These are phyloP conservation scores for Marasmarcha lunaedactyla DNA, from an alignment of 2,888 invertebrate species.

Conservation along the genomic window DNA sequence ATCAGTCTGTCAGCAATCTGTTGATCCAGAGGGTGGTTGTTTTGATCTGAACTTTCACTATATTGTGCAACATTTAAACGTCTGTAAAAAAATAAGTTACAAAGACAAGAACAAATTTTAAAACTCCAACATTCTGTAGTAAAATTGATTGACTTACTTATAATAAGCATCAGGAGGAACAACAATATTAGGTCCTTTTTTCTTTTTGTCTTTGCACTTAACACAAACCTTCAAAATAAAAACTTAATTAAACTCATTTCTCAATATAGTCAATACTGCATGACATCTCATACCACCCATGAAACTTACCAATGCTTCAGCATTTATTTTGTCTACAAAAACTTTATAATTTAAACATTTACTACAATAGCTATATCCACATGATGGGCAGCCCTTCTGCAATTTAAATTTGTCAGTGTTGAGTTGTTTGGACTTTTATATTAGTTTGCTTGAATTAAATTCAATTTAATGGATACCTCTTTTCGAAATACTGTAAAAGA, in stretches of 20 bases:
- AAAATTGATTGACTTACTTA: no score
- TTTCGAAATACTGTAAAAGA: constrained; percentile 78
- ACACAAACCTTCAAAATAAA: constrained; percentile 41
- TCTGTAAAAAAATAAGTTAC: no score
- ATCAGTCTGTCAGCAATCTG: constrained; percentile 53
- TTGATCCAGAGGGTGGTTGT: constrained; percentile 11
- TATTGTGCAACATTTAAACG: constrained; percentile 21
- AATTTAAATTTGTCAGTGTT: constrained; percentile 21
- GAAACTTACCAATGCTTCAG: constrained; percentile 75
- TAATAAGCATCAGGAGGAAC: constrained; percentile 69
- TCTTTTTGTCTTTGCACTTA: constrained; percentile 35
- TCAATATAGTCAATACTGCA: no score
- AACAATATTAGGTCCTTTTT: constrained; percentile 20
- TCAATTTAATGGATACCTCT: constrained; percentile 66
- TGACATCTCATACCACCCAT: no score
- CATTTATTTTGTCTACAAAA: constrained; percentile 72
- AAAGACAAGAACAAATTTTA: no score
- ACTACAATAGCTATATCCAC: constrained; percentile 86
- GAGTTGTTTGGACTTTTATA: no score
- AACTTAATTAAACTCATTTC: not conserved
- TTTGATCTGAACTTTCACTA: constrained; percentile 12
- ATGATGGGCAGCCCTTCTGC: constrained; percentile 85
- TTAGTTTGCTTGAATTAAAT: no score
- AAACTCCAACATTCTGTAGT: no score
- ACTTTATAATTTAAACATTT: constrained; percentile 83